Conservation (phyloP, 2,797 vertebrate species). For the Acrocephalus scirpaceus region DNA sequence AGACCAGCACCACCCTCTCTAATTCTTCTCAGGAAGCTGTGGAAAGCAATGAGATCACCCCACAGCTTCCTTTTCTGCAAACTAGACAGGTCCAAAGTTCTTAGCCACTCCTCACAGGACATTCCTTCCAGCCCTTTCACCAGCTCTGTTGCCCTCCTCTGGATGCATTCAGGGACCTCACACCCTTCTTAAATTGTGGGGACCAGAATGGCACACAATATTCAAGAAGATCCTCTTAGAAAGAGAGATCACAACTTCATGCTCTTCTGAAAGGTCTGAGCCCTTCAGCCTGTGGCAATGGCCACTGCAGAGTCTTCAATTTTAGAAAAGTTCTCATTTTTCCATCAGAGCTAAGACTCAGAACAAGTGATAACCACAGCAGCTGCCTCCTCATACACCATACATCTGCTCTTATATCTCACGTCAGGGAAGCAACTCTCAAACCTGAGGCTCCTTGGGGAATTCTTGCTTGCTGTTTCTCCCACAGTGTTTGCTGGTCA, state of each 20-base stretch:
- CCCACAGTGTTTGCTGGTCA: not conserved
- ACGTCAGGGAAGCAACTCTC: not conserved
- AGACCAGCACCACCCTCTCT: not conserved
- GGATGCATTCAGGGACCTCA: not conserved
- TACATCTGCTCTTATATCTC: not conserved
- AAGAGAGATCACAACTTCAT: not conserved
- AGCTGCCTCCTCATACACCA: not conserved
- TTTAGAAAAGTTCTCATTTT: not conserved
- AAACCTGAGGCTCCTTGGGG: not conserved
- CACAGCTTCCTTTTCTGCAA: not conserved
- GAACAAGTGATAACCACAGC: not conserved
- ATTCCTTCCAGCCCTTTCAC: not conserved
- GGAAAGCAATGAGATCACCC: not conserved
- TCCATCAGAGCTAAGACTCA: not conserved
- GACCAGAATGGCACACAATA: not conserved
- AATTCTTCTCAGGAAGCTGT: not conserved
- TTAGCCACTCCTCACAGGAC: not conserved
- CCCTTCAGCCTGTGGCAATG: not conserved
- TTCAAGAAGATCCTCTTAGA: not conserved
- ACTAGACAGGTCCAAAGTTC: not conserved
- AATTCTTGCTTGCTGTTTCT: not conserved
- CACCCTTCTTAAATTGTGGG: not conserved
- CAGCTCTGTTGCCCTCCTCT: not conserved
- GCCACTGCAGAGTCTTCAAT: not conserved
- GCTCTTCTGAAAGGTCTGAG: not conserved